These are phyloP conservation scores for Emesis furor DNA, from an alignment of 2,888 invertebrate genomes.

Conservation along the genomic window DNA sequence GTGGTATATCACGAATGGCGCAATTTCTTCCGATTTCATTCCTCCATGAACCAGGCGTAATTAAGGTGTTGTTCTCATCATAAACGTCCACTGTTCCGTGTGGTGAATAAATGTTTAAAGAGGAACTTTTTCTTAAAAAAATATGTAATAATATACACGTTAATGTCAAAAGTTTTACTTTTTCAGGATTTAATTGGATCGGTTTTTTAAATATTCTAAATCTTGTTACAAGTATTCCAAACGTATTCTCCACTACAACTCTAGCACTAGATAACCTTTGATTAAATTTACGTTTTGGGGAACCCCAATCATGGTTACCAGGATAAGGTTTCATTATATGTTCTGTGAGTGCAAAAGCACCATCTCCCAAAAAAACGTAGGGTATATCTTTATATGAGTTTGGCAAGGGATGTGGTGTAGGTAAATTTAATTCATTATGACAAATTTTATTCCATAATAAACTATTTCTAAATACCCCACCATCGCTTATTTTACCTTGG, in stretches of 20 bases:
- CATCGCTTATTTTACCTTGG: conserved; percentile 65
- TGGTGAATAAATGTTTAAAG: conserved; percentile 18
- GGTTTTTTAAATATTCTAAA: conserved; percentile 62
- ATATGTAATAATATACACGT: conserved; percentile 30
- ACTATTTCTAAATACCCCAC: conserved; percentile 64
- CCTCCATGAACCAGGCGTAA: conserved; percentile 20
- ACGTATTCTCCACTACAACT: conserved; percentile 68
- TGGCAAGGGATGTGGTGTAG: background rate
- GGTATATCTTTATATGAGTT: background rate
- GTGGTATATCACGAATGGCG: conserved; percentile 12
- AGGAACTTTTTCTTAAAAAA: conserved; percentile 17
- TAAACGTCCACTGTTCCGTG: conserved; percentile 7
- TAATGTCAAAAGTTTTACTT: conserved; percentile 50
- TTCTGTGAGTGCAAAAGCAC: background rate
- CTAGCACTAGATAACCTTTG: conserved; percentile 28
- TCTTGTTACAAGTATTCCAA: conserved; percentile 55
- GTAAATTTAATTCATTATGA: conserved; percentile 33
- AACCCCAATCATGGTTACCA: conserved; percentile 10
- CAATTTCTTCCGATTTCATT: conserved; percentile 16
- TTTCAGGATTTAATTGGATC: conserved; percentile 51
- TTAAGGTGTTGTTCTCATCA: conserved; percentile 13
- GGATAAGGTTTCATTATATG: background rate
- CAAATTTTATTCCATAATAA: conserved; percentile 66
- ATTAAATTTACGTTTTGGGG: conserved; percentile 14
- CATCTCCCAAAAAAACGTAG: background rate